Conservation (phyloP, 1,140 invertebrate species). For the Conus ventricosus region DNA sequence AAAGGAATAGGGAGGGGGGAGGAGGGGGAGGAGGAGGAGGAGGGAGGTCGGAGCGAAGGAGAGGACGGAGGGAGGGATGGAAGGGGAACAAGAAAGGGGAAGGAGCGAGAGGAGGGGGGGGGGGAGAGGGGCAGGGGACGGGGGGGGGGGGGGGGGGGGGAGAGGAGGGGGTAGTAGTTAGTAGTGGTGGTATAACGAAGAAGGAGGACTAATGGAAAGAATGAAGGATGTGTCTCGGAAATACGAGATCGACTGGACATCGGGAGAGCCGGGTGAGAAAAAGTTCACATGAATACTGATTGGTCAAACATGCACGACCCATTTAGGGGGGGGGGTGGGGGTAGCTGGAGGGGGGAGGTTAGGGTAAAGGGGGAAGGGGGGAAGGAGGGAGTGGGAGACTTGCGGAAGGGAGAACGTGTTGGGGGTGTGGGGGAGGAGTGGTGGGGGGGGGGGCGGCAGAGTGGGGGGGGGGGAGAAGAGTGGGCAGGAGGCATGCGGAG, state of each 20-base stretch:
- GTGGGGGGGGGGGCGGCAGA: too few species aligned
- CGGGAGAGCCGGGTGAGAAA: not conserved
- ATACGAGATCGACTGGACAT: not conserved
- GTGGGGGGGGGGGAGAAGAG: too few species aligned
- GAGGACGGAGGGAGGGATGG: too few species aligned
- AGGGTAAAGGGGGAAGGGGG: not conserved
- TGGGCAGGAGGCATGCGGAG: too few species aligned
- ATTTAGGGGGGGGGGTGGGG: not conserved
- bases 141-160: not conserved
- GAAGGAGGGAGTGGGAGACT: not conserved
- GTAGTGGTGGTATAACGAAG: not conserved
- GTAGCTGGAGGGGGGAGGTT: not conserved
- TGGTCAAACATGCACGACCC: not conserved
- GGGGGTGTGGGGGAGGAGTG: too few species aligned
- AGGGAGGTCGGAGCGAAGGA: too few species aligned
- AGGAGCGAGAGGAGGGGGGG: not conserved
- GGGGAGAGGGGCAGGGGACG: not conserved
- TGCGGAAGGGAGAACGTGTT: too few species aligned
- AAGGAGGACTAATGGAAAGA: not conserved
- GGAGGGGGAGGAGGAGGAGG: too few species aligned
- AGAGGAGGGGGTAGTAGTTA: not conserved
- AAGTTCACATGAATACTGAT: conserved; percentile 7
- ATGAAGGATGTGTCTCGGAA: not conserved
- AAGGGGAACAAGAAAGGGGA: too few species aligned
- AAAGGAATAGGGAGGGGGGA: too few species aligned